Evolutionary conservation across 2,888 invertebrate species (phyloP), one percentile per base, ranked within the genome.

Genomic region (Augiades crinisus): DNA sequence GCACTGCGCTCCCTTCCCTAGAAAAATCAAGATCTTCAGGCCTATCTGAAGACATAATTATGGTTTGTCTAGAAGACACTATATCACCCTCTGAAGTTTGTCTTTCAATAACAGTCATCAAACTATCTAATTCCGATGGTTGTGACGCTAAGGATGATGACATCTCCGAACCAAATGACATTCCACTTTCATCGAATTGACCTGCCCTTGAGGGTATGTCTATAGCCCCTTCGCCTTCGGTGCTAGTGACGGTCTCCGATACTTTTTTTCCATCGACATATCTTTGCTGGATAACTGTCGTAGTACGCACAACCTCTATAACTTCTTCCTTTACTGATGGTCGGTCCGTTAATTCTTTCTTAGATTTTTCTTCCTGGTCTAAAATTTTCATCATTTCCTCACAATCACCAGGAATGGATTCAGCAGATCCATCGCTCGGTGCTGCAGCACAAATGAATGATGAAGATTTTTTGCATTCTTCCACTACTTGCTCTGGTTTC

Each of bases 321-420:
- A 81, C 72, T 16, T 81, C 83, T 8, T 76, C 64, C 21, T 83
- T 85, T 40, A 79, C 72, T 1, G 78, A 75, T 60, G 67, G 75
- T 0, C 77, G 75, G 1, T 75, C 66, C 12, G 68, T 46, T 43
- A 73, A 64, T 12, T 64, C 62, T 56, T 72, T 66, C 33, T 76
- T 76, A 6, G 76, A 70, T 57, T 81, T 80, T 55, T 87, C 84
- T 90, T 81, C 93, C 89, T 72, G 91, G 66, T 76, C 91, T 71
- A 77, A 80, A 59, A 83, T 81, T 87, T 81, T 92, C 92, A 79
- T 92, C 92, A 70, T 91, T 83, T 77, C 91, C 81, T 72, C 93
- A 81, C 76, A 93, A 73, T 70, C 94, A 85, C 86, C 93, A 81
- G 89, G 87, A 53, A 89, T 87, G 0, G 90, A 90, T 64, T 90